Evolutionary conservation across 30 jellyfish, hydroid and myxozoan species (phyloP).

Genomic region (Cassiopea xamachana): DNA sequence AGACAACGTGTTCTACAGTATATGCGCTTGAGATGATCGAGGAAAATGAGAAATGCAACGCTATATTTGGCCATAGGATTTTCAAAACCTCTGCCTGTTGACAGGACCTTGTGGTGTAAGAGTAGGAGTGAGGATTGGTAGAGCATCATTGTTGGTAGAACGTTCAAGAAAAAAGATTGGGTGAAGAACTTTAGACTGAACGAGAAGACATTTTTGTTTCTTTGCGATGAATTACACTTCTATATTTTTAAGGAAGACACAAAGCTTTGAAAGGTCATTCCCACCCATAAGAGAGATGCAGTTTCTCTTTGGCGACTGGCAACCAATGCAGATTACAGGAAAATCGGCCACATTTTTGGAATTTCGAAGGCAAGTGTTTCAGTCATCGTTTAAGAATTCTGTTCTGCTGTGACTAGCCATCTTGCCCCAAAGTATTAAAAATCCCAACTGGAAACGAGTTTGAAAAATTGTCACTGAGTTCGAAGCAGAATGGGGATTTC

Average conservation of each 20-base stretch:
- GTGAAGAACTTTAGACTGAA: conserved; percentile 26
- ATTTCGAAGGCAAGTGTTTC: conserved; percentile 60
- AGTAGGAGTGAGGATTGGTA: neutral
- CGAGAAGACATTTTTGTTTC: conserved; percentile 1
- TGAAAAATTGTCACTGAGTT: conserved; percentile 1
- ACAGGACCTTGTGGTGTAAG: neutral
- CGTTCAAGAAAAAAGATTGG: neutral
- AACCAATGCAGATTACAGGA: conserved; percentile 29
- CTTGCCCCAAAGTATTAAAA: conserved; percentile 23
- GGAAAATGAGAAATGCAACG: neutral
- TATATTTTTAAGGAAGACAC: conserved; percentile 14
- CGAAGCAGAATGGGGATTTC: conserved; percentile 55
- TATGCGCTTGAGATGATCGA: neutral
- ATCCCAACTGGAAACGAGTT: conserved; percentile 19
- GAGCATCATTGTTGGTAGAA: neutral
- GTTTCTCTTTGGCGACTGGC: conserved; percentile 35
- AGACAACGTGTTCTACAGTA: neutral
- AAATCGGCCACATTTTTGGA: conserved; percentile 46
- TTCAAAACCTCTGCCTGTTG: neutral
- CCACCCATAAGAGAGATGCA: conserved; percentile 10
- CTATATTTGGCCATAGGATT: neutral
- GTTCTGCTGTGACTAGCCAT: neutral
- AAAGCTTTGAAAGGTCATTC: conserved; percentile 22
- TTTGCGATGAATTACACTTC: conserved; percentile 28
- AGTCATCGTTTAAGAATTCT: conserved; percentile 27